These are phyloP conservation scores for Notospermus geniculatus DNA, from an alignment of 1,140 invertebrate genomes.

Conservation along the genomic window DNA sequence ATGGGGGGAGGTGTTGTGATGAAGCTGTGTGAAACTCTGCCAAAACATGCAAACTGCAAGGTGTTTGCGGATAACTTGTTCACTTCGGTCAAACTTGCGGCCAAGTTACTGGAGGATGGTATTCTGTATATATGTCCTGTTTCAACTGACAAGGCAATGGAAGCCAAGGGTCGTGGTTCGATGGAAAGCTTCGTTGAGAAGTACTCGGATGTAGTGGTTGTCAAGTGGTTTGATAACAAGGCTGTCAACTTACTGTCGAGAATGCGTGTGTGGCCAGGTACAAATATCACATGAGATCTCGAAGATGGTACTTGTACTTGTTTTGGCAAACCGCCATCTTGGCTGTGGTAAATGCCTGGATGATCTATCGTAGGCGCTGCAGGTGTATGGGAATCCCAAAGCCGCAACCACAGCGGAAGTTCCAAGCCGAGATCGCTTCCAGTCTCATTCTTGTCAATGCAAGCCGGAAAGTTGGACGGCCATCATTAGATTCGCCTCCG, in stretches of 20 bases:
- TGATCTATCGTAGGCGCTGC: conserved; percentile 33
- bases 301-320: conserved; percentile 39
- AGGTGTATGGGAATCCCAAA: background rate
- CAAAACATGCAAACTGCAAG: conserved; percentile 16
- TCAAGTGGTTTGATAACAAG: conserved; percentile 5
- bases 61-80: conserved; percentile 21
- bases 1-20: conserved; percentile 17
- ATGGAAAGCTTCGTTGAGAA: background rate
- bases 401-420: background rate
- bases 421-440: background rate
- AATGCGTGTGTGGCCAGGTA: conserved; percentile 35
- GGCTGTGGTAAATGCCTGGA: conserved; percentile 41
- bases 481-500: background rate
- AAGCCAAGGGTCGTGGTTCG: background rate
- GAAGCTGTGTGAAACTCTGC: conserved; percentile 1
- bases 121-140: conserved; percentile 12
- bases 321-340: conserved; percentile 39
- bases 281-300: conserved; percentile 35
- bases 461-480: background rate
- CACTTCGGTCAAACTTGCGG: conserved; percentile 6
- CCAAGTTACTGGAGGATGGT: conserved; percentile 6
- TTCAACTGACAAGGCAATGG: background rate
- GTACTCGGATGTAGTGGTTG: background rate
- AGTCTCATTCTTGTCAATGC: background rate
- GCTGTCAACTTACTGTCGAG: background rate